Evolutionary conservation across 2,113 vertebrate genomes (phyloP), one percentile per base, ranked within the genome.

Genomic region (Megaleporinus macrocephalus): DNA sequence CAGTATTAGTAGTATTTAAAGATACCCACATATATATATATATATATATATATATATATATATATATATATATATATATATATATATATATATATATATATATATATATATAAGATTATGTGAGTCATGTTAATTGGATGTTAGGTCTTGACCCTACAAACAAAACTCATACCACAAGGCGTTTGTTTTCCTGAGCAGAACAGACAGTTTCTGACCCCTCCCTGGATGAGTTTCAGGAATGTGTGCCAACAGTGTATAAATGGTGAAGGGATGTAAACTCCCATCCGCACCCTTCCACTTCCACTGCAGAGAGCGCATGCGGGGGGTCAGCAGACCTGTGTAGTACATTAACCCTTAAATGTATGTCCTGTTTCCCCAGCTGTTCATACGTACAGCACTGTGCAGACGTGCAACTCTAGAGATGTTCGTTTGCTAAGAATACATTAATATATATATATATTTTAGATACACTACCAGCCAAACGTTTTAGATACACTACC

Each of bases 231-330:
- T 61, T 61, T 61, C 57, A 61, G 57, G 57, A 26, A 26, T 12
- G 57, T 61, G 57, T 24, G 33, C 75, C 75, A 66, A n/a, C 27
- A 16, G 41, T 66, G 44, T 10, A 20, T 18, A 63, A 65, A 76
- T 15, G 24, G 12, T 53, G 24, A 66, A 30, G 75, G 36, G 44
- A 30, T 49, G 27, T 49, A 62, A 51, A 76, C 57, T 27, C 22
- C 18, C 33, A 62, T 3, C 30, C 61, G 15, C 59, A 49, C 61
- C 24, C 3, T 55, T 53, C 51, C 72, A 73, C 29, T 70, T 36
- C 33, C 68, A 70, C 68, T 13, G 20, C 68, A 24, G 68, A 24
- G 68, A 36, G 22, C 9, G 5, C 68, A n/a, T 12, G 11, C 68
- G 4, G 68, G 24, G 57, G 57, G 7, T 22, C 11, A 61, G 1